Conservation (phyloP, 1,140 invertebrate genomes). For the Achroia grisella region DNA sequence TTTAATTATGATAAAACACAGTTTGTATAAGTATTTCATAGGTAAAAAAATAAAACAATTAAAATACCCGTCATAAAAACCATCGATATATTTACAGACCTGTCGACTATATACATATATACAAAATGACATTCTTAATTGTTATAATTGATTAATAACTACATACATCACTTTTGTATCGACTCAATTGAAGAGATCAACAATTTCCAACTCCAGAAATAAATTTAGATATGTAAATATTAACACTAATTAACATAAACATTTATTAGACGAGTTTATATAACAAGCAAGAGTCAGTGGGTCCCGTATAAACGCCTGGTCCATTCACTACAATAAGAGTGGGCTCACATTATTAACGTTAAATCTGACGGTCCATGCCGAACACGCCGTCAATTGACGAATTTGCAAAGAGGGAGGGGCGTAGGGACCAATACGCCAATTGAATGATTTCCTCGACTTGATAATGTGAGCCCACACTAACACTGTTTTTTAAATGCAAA, state of each 20-base stretch:
- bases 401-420: no score
- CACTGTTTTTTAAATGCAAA: no score
- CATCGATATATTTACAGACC: slow-evolving; percentile 64
- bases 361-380: no score
- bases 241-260: slow-evolving; percentile 7
- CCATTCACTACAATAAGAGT: neutral
- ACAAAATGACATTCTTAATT: slow-evolving; percentile 31
- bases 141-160: slow-evolving; percentile 37
- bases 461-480: no score
- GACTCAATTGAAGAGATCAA: slow-evolving; percentile 4
- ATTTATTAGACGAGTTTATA: no score
- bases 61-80: slow-evolving; percentile 61
- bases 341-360: no score
- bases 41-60: slow-evolving; percentile 42
- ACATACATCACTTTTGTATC: slow-evolving; percentile 20
- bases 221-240: slow-evolving; percentile 28
- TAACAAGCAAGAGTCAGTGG: slow-evolving; percentile 11
- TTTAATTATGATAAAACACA: no score
- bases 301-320: slow-evolving; percentile 16
- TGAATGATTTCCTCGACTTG: no score
- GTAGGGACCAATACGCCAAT: no score
- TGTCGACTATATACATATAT: slow-evolving; percentile 60
- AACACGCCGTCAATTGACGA: no score
- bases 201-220: slow-evolving; percentile 8
- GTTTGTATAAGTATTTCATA: no score